A percentile compares a stretch with the other conserved stretches of the same genome.
These are phyloP conservation scores for Semnornis frantzii DNA, from an alignment of 2,113 vertebrate species.

Conservation along the genomic window DNA sequence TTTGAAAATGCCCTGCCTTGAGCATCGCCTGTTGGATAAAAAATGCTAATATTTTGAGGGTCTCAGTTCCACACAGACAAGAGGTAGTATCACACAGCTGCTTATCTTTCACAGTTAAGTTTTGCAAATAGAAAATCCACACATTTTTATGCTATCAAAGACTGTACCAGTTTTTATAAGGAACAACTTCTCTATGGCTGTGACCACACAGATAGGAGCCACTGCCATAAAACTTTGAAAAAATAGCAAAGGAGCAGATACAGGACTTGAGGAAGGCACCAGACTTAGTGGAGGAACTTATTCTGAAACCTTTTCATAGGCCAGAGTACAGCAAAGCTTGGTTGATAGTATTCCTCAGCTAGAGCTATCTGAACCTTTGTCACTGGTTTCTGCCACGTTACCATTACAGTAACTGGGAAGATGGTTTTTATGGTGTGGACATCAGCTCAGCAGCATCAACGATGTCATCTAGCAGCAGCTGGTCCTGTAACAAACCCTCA, in stretches of 20 bases:
- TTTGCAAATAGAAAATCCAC: background rate
- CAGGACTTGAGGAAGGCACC: background rate
- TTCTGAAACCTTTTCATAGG: background rate
- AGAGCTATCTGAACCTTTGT: background rate
- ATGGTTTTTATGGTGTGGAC: background rate
- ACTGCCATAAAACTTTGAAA: background rate
- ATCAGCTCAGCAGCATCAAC: background rate
- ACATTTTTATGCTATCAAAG: background rate
- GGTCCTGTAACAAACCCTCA: background rate
- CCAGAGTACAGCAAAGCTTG: background rate
- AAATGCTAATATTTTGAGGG: background rate
- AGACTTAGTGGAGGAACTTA: background rate
- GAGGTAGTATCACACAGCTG: background rate
- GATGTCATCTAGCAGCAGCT: fast-evolving
- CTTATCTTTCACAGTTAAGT: background rate
- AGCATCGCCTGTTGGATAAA: background rate
- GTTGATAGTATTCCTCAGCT: background rate
- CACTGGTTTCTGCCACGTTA: background rate
- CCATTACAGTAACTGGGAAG: background rate
- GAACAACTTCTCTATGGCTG: background rate
- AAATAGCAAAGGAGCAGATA: background rate
- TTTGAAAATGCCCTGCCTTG: background rate
- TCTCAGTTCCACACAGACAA: background rate
- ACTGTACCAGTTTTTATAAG: background rate
- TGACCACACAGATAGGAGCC: background rate